Conservation (phyloP, 2,797 vertebrate species). For the Amblyraja radiata region DNA sequence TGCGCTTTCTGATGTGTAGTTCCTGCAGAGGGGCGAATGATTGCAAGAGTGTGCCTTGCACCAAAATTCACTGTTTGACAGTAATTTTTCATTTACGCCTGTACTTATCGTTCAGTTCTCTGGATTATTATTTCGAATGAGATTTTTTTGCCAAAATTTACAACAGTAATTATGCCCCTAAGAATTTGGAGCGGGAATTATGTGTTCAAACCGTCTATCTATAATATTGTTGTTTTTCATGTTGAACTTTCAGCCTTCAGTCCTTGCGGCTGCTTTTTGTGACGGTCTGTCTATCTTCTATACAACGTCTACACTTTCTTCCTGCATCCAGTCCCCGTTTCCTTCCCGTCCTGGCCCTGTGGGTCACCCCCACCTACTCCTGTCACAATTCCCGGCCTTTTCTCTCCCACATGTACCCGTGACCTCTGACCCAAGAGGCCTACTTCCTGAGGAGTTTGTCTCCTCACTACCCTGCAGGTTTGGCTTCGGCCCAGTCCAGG, state of each 20-base stretch:
- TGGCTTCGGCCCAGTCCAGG: background rate
- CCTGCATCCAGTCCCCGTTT: background rate
- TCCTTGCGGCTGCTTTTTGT: no score
- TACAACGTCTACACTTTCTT: background rate
- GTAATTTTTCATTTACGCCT: background rate
- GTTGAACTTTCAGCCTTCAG: background rate
- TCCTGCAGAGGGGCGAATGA: no score
- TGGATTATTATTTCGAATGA: background rate
- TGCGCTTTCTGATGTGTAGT: no score
- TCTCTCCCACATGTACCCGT: background rate
- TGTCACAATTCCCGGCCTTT: background rate
- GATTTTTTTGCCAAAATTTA: background rate
- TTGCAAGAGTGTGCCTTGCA: background rate
- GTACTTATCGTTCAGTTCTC: background rate
- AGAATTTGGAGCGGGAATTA: background rate
- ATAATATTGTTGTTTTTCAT: background rate
- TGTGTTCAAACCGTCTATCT: background rate
- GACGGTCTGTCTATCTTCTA: background rate
- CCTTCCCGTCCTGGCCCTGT: background rate
- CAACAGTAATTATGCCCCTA: background rate
- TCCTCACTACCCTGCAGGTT: background rate
- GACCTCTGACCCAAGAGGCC: background rate
- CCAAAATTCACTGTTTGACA: background rate
- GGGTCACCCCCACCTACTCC: background rate
- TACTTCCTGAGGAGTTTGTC: background rate